Conservation (phyloP, 2,113 vertebrate genomes). For the Pelvicachromis taeniatus region DNA sequence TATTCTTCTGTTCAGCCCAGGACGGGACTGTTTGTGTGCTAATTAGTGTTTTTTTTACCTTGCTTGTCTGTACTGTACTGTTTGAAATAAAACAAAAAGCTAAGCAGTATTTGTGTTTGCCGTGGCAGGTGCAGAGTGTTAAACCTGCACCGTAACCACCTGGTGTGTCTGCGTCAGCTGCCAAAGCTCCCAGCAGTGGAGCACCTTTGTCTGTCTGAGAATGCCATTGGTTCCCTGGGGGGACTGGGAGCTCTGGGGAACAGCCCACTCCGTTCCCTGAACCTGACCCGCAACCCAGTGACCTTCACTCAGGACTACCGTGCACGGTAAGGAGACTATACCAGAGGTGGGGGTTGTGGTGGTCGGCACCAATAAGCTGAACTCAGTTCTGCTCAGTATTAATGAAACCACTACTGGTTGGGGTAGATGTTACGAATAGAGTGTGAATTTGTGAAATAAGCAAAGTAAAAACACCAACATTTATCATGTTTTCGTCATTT, state of each 20-base stretch:
- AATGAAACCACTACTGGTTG: not conserved
- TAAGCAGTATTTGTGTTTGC: constrained; percentile 27
- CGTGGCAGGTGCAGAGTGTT: constrained; percentile 85
- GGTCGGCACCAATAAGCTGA: not conserved
- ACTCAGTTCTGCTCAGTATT: not conserved
- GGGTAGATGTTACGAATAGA: not conserved
- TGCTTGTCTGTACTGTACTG: not conserved
- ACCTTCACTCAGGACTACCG: constrained; percentile 88
- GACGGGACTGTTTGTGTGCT: not conserved
- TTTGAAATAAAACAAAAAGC: not conserved
- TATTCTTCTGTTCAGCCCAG: not conserved
- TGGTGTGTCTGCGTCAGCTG: constrained; percentile 87
- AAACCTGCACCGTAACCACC: constrained; percentile 86
- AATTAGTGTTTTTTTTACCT: not conserved
- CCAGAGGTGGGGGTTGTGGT: not conserved
- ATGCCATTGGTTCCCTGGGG: constrained; percentile 78
- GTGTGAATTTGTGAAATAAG: not conserved
- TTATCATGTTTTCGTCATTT: not conserved
- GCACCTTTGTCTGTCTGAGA: constrained; percentile 87
- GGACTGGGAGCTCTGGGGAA: constrained; percentile 78
- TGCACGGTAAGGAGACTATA: constrained; percentile 70
- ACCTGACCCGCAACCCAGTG: constrained; percentile 85
- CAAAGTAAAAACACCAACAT: not conserved
- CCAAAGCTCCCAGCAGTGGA: constrained; percentile 88
- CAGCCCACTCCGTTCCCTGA: constrained; percentile 81